phyloP scores from a whole-genome alignment of 2,797 vertebrate genomes.

The Poeciliopsis infans region DNA sequence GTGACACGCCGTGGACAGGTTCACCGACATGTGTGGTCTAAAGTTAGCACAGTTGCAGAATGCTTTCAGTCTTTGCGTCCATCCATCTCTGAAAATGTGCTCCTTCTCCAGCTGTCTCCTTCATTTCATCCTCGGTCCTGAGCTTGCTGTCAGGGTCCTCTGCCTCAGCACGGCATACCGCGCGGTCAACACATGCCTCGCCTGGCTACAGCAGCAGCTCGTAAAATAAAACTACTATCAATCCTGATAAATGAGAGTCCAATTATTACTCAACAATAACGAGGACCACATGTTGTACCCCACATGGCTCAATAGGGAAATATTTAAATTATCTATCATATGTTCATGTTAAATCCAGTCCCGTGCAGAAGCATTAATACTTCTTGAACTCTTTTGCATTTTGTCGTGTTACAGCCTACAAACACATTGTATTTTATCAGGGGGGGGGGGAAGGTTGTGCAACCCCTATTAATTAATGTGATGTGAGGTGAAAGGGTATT shows the following conservation, averaged over 20 bases:
- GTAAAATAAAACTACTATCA: slow-evolving; percentile 50
- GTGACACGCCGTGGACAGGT: slow-evolving; percentile 75
- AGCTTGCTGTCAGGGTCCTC: slow-evolving; percentile 69
- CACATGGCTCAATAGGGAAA: slow-evolving; percentile 10
- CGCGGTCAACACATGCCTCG: slow-evolving; percentile 55
- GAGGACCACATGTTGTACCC: slow-evolving; percentile 31
- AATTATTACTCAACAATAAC: slow-evolving; percentile 32
- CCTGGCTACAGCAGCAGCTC: slow-evolving; percentile 39
- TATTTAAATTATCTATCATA: slow-evolving; percentile 29
- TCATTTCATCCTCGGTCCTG: slow-evolving; percentile 74
- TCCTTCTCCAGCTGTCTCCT: slow-evolving; percentile 77
- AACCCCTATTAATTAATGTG: neutral
- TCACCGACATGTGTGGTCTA: slow-evolving; percentile 79
- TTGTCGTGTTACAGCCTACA: neutral
- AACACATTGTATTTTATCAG: neutral
- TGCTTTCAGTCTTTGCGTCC: slow-evolving; percentile 65
- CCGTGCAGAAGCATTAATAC: neutral
- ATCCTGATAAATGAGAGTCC: slow-evolving; percentile 35
- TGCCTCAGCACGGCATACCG: slow-evolving; percentile 53
- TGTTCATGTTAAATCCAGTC: slow-evolving; percentile 7
- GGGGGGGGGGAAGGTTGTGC: neutral
- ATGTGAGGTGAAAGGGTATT: neutral
- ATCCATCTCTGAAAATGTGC: slow-evolving; percentile 63
- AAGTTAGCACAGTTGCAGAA: slow-evolving; percentile 75
- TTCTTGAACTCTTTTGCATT: neutral